These are phyloP conservation scores for Chrysoperla carnea DNA, from an alignment of 1,140 invertebrate species.

Conservation along the genomic window DNA sequence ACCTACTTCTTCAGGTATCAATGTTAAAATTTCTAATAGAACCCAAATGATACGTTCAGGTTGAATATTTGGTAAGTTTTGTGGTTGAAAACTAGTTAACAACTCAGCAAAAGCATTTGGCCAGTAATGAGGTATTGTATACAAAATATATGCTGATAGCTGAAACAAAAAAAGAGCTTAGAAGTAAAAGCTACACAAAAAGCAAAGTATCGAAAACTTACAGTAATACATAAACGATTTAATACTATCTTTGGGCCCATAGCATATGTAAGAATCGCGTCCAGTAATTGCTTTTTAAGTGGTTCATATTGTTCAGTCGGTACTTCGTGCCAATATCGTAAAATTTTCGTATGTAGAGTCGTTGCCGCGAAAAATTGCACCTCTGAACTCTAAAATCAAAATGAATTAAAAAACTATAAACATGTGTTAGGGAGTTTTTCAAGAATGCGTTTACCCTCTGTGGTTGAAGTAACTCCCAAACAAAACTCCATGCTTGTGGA, in stretches of 20 bases:
- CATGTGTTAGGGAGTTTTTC: slow-evolving; percentile 1
- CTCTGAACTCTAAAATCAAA: slow-evolving; percentile 48
- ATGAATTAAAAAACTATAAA: slow-evolving; percentile 6
- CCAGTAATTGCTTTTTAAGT: slow-evolving; percentile 56
- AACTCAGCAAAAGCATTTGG: slow-evolving; percentile 42
- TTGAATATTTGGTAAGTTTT: slow-evolving; percentile 33
- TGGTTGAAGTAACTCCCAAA: slow-evolving; percentile 66
- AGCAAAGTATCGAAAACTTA: slow-evolving; percentile 29
- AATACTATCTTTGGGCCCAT: slow-evolving; percentile 67
- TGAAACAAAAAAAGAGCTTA: slow-evolving; percentile 19
- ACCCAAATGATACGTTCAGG: slow-evolving; percentile 35
- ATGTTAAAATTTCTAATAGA: slow-evolving; percentile 53
- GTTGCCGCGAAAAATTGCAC: slow-evolving; percentile 86
- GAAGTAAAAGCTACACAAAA: slow-evolving; percentile 1
- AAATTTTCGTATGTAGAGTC: slow-evolving; percentile 71
- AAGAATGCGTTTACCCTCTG: slow-evolving; percentile 36
- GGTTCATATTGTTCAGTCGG: slow-evolving; percentile 54
- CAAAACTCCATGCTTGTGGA: slow-evolving; percentile 72
- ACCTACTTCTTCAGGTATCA: slow-evolving; percentile 65
- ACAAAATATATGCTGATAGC: slow-evolving; percentile 48
- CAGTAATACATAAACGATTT: slow-evolving; percentile 71
- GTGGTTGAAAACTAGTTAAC: slow-evolving; percentile 39
- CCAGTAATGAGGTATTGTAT: slow-evolving; percentile 41
- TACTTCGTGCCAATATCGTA: slow-evolving; percentile 71
- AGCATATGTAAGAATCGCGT: slow-evolving; percentile 53